These are phyloP conservation scores for Hylaeus volcanicus DNA, from an alignment of 1,140 invertebrate genomes.

Conservation along the genomic window DNA sequence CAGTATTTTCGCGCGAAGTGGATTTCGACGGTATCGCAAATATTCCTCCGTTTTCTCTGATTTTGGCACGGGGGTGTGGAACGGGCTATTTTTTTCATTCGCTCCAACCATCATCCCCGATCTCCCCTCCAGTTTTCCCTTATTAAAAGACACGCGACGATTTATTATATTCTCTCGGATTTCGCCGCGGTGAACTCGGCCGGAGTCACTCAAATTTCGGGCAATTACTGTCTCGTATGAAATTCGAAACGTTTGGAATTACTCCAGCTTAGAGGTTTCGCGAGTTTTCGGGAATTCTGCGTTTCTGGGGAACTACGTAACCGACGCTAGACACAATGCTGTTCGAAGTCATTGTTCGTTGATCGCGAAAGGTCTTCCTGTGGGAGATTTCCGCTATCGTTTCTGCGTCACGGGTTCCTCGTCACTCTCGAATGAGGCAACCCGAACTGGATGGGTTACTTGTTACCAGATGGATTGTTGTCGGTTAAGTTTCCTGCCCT, in stretches of 20 bases:
- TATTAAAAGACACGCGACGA: slow-evolving; percentile 14
- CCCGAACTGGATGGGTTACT: too few species aligned
- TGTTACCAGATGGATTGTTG: too few species aligned
- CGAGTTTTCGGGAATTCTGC: background rate
- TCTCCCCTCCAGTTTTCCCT: background rate
- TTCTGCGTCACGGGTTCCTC: too few species aligned
- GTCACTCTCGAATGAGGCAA: too few species aligned
- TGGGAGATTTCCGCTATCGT: background rate
- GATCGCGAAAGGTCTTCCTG: background rate
- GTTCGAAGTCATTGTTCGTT: background rate
- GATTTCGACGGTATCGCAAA: slow-evolving; percentile 55
- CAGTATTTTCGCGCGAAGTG: slow-evolving; percentile 56
- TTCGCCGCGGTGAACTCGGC: background rate
- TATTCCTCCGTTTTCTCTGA: slow-evolving; percentile 48
- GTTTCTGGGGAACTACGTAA: slow-evolving; percentile 2
- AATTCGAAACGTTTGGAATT: slow-evolving; percentile 25
- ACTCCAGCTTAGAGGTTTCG: slow-evolving; percentile 5
- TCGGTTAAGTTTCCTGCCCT: too few species aligned
- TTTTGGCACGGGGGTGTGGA: slow-evolving; percentile 42
- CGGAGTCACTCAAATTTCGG: background rate
- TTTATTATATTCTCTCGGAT: background rate
- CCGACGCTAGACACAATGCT: background rate
- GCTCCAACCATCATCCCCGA: too few species aligned
- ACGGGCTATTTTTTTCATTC: slow-evolving; percentile 14
- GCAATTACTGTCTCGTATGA: background rate